Evolutionary conservation across 2,888 invertebrate species (phyloP).

Genomic region (Temnothorax unifasciatus): DNA sequence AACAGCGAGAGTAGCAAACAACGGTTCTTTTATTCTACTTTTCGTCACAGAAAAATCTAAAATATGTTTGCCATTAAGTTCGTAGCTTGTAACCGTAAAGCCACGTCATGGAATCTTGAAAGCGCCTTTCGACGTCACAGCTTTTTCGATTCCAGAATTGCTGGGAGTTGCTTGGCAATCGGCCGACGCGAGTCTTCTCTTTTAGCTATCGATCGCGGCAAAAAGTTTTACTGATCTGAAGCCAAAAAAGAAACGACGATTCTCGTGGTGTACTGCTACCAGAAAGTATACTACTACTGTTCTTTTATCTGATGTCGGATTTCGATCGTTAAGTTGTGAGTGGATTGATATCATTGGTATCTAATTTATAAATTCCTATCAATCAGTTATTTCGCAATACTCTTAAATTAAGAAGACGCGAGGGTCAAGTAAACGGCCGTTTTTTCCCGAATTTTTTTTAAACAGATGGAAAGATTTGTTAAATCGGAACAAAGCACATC

Average conservation of each 20-base stretch:
- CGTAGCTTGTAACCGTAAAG: neutral
- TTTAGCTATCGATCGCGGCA: neutral
- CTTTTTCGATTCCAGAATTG: slow-evolving; percentile 19
- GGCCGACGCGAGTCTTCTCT: slow-evolving; percentile 8
- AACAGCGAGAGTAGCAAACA: neutral
- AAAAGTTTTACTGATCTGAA: slow-evolving; percentile 41
- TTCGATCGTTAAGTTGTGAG: neutral
- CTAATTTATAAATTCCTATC: neutral
- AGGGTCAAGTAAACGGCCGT: too few relatives aligned
- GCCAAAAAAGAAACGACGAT: neutral
- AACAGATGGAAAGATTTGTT: too few relatives aligned
- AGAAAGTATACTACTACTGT: neutral
- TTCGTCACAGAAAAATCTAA: neutral
- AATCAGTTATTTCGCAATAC: neutral
- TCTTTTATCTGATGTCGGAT: slow-evolving; percentile 14
- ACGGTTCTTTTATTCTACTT: neutral
- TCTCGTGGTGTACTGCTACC: neutral
- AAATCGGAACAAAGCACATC: too few relatives aligned
- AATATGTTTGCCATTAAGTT: slow-evolving; percentile 19
- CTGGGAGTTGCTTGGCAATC: slow-evolving; percentile 46
- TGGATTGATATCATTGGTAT: slow-evolving; percentile 6
- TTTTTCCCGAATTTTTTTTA: too few relatives aligned
- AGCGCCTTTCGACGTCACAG: slow-evolving; percentile 1
- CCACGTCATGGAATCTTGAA: neutral
- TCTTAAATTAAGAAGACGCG: neutral